Evolutionary conservation across 1,140 invertebrate species (phyloP).

Genomic region (Pseudobourletiella spinata): DNA sequence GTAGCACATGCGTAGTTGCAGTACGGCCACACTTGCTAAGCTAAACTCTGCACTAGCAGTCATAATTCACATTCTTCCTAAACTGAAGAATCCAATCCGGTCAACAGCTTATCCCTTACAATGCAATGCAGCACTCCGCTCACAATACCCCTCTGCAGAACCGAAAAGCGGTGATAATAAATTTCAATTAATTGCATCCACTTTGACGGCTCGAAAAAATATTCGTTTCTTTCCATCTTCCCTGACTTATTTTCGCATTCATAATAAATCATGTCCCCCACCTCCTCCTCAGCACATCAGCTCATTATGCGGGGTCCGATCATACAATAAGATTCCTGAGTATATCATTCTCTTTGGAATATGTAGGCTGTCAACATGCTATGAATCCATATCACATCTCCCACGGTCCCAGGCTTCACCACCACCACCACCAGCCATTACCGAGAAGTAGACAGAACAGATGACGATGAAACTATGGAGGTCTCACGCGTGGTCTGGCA

Average conservation of each 20-base stretch:
- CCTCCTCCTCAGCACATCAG: background rate
- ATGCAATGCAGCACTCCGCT: too few relatives aligned
- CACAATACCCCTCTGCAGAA: too few relatives aligned
- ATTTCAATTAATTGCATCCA: conserved; percentile 31
- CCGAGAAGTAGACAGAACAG: too few relatives aligned
- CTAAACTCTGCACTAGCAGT: background rate
- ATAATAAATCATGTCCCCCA: background rate
- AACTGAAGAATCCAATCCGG: background rate
- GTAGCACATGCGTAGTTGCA: too few relatives aligned
- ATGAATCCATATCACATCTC: background rate
- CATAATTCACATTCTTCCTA: background rate
- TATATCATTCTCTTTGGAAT: too few relatives aligned
- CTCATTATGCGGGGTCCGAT: too few relatives aligned
- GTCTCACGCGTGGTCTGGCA: too few relatives aligned
- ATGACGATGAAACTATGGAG: too few relatives aligned
- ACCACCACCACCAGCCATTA: too few relatives aligned
- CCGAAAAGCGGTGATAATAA: conserved; percentile 24
- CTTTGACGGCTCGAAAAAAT: conserved; percentile 19
- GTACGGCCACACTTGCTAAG: background rate
- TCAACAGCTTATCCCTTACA: background rate
- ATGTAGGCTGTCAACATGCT: too few relatives aligned
- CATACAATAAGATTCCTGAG: too few relatives aligned
- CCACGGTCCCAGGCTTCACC: background rate
- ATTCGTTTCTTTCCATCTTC: background rate
- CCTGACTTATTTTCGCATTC: background rate